Base-by-base conservation (phyloP, 2,113 vertebrate genomes). In the Ariopsis seemanni region DNA sequence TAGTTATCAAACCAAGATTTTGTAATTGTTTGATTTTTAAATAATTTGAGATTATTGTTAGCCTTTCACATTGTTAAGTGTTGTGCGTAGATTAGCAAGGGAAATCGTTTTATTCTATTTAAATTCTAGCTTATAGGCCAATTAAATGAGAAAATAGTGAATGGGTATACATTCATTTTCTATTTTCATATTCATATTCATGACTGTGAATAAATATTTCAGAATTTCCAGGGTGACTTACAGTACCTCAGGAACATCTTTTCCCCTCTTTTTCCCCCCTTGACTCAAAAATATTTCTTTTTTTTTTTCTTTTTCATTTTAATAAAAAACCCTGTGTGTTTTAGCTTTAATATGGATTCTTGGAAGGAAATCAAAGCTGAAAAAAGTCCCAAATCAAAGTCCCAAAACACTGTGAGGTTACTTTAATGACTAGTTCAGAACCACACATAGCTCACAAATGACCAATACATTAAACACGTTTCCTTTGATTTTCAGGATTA, bases 401-500 rank as follows among this genome's bases (percentile, higher is more conserved):
- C 74, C 22, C 74, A 15, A 48, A 48, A 20, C 17, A 20, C n/a
- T 30, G 27, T 71, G 20, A 34, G 30, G 30, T 71, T 14, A 71
- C 18, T 1, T 74, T 50, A 74, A 18, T 74, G 8, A 74, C 34
- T 48, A 48, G 71, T 74, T 48, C 65, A 74, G 22, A 74, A 74
- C 71, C 34, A 48, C 34, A 48, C 20, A 74, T 2, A 48, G 34
- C 22, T 48, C 34, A 34, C 42, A 50, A 48, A 74, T 22, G 42
- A 74, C 1, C 8, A 74, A 22, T 74, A 50, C 42, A 22, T 22
- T 10, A 50, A 48, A 74, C 34, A 22, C 11, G 30, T 9, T 48
- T 74, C 50, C 8, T 74, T 74, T 77, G 53, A 77, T 77, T 77
- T n/a, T 77, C n/a, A 25, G 25, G 48, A 77, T 53, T 52, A n/a